phyloP scores from a whole-genome alignment of 2,113 vertebrate genomes.

The Turnix velox region DNA sequence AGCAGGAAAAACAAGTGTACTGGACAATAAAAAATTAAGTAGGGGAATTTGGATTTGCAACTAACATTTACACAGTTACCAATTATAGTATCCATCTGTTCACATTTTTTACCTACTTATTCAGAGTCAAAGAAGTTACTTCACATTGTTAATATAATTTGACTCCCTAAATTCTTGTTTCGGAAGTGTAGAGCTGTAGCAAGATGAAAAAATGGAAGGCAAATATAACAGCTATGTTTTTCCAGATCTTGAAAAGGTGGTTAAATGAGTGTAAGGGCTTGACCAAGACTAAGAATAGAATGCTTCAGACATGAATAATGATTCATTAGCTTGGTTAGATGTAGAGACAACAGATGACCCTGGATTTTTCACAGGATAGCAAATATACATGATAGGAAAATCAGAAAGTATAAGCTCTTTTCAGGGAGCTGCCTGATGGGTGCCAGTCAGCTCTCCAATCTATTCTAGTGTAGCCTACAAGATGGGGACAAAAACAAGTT shows the following conservation, averaged over 20 bases:
- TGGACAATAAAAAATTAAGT: background rate
- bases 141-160: background rate
- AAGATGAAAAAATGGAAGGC: background rate
- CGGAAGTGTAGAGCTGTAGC: background rate
- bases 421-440: background rate
- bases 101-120: background rate
- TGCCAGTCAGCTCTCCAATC: background rate
- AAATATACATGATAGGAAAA: background rate
- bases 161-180: background rate
- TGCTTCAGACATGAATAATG: background rate
- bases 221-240: background rate
- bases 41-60: background rate
- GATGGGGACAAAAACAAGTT: background rate
- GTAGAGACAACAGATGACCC: background rate
- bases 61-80: background rate
- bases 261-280: background rate
- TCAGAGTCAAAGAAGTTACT: background rate
- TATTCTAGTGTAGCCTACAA: background rate
- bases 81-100: background rate
- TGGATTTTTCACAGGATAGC: background rate
- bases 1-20: background rate
- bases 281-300: background rate
- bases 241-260: background rate
- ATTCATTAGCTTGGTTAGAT: background rate
- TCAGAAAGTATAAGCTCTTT: background rate